Percentiles rank a stretch among this genome's conserved stretches.
These are phyloP conservation scores for Lindbergichthys nudifrons DNA, from an alignment of 2,797 vertebrate species.

Conservation along the genomic window DNA sequence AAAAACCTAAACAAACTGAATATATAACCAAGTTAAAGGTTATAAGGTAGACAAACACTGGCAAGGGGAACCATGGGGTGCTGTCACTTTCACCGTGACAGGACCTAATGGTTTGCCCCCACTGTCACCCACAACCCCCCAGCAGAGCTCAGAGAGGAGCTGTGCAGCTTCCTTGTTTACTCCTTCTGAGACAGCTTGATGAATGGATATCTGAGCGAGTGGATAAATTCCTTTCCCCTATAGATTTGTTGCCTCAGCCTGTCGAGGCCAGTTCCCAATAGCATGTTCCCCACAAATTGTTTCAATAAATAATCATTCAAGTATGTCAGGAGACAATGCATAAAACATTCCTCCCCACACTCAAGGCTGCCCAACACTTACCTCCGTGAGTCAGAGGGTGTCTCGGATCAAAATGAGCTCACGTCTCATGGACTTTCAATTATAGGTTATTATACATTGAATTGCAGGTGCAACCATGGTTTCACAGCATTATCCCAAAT, in stretches of 20 bases:
- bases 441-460: neutral
- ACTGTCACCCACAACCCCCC: slow-evolving; percentile 51
- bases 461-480: neutral
- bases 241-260: slow-evolving; percentile 54
- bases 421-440: slow-evolving; percentile 13
- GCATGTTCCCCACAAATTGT: slow-evolving; percentile 35
- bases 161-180: slow-evolving; percentile 61
- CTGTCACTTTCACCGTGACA: slow-evolving; percentile 62
- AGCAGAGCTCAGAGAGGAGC: slow-evolving; percentile 39
- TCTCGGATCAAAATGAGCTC: neutral
- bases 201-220: slow-evolving; percentile 63
- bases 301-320: slow-evolving; percentile 60
- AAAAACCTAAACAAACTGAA: neutral
- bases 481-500: too few species aligned
- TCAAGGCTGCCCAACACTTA: slow-evolving; percentile 6
- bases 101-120: slow-evolving; percentile 61
- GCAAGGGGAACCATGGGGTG: slow-evolving; percentile 39
- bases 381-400: neutral
- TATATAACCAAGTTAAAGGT: slow-evolving; percentile 21
- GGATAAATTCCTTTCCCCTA: slow-evolving; percentile 55
- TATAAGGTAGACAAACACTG: slow-evolving; percentile 37
- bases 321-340: slow-evolving; percentile 34
- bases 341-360: slow-evolving; percentile 8
- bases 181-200: slow-evolving; percentile 67
- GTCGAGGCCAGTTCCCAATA: slow-evolving; percentile 34